Evolutionary conservation across 2,888 invertebrate species (phyloP).

Genomic region (Diloba caeruleocephala): DNA sequence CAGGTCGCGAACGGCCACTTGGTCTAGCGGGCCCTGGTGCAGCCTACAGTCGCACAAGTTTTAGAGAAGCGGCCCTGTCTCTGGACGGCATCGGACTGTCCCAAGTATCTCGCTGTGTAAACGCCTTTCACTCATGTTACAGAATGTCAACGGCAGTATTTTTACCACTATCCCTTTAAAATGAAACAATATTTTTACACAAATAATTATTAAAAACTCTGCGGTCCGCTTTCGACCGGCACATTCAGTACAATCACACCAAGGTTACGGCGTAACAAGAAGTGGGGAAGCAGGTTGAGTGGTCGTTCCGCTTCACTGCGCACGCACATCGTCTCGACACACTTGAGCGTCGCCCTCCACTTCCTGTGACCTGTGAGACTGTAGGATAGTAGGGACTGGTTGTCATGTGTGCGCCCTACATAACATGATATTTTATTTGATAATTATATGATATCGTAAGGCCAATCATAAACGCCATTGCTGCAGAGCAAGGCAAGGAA

Average conservation of each 20-base stretch:
- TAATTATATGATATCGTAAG: conserved; percentile 15
- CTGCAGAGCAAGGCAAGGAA: background rate
- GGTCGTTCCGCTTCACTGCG: conserved; percentile 39
- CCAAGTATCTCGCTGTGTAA: no score
- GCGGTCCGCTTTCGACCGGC: background rate
- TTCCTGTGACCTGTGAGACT: conserved; percentile 31
- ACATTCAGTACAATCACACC: conserved; percentile 13
- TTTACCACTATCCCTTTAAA: no score
- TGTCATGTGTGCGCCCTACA: conserved; percentile 44
- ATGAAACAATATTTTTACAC: no score
- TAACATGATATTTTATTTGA: conserved; percentile 45
- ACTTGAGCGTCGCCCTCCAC: conserved; percentile 52
- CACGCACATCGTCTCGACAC: conserved; percentile 41
- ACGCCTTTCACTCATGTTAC: no score
- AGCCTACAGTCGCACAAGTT: no score
- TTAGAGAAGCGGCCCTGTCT: no score
- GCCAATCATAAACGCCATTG: background rate
- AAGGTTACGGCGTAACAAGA: conserved; percentile 31
- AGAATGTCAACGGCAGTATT: no score
- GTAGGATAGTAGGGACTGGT: conserved; percentile 47
- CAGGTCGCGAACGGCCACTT: no score
- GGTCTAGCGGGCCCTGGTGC: no score
- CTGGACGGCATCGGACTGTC: no score
- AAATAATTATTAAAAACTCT: background rate
- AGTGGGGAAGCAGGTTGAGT: conserved; percentile 52